phyloP scores from a whole-genome alignment of 2,113 vertebrate species.

The Tragulus kanchil region DNA sequence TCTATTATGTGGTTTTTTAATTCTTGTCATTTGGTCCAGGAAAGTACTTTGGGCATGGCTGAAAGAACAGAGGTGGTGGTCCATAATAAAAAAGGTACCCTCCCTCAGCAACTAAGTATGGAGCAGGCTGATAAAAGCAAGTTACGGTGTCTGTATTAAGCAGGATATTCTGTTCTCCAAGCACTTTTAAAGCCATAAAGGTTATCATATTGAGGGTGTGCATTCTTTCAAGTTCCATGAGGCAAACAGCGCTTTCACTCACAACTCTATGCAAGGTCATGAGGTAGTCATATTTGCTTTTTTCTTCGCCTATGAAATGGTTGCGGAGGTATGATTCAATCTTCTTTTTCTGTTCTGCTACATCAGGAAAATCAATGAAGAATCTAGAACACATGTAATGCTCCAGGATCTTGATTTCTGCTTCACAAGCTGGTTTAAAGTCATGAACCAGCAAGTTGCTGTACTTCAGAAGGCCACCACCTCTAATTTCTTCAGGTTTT shows the following conservation, averaged over 20 bases:
- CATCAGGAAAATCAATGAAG: slow-evolving; percentile 98
- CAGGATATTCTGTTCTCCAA: slow-evolving; percentile 96
- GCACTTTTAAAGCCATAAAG: slow-evolving; percentile 94
- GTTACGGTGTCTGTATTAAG: slow-evolving; percentile 95
- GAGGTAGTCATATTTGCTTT: slow-evolving; percentile 97
- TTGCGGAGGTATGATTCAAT: slow-evolving; percentile 97
- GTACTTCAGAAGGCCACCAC: slow-evolving; percentile 97
- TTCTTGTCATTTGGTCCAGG: slow-evolving; percentile 91
- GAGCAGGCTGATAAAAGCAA: slow-evolving; percentile 97
- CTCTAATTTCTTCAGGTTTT: slow-evolving; percentile 97
- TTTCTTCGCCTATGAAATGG: slow-evolving; percentile 98
- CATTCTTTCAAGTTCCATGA: slow-evolving; percentile 95
- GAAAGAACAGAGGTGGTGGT: slow-evolving; percentile 90
- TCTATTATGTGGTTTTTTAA: slow-evolving; percentile 79
- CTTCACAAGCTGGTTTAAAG: slow-evolving; percentile 94
- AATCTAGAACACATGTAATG: slow-evolving; percentile 99
- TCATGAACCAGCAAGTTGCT: slow-evolving; percentile 96
- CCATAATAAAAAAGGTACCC: slow-evolving; percentile 94
- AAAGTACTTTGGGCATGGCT: slow-evolving; percentile 91
- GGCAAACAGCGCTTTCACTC: slow-evolving; percentile 96
- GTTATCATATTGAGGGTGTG: slow-evolving; percentile 98
- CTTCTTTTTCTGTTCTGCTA: slow-evolving; percentile 96
- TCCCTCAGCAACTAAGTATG: slow-evolving; percentile 90
- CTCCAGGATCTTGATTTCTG: slow-evolving; percentile 96
- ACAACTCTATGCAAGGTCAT: slow-evolving; percentile 96